Evolutionary conservation across 2,888 invertebrate species (phyloP).

Genomic region (Catocala fraxini): DNA sequence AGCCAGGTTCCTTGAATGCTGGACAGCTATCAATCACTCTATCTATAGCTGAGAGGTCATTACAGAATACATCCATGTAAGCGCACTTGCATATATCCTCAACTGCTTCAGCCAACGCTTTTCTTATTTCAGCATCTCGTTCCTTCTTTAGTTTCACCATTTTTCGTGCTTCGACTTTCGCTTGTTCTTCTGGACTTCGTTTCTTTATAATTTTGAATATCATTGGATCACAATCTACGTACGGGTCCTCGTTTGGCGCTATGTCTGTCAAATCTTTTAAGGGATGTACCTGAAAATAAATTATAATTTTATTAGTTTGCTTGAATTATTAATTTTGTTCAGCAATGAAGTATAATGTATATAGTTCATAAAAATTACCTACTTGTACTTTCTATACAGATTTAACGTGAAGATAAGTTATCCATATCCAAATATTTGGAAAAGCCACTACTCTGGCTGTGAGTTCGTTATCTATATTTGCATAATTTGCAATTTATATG

Average conservation of each 20-base stretch:
- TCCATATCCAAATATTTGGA: too few relatives aligned
- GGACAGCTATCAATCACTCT: constrained; percentile 80
- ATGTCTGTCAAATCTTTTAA: constrained; percentile 88
- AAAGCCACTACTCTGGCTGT: too few relatives aligned
- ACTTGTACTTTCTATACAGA: too few relatives aligned
- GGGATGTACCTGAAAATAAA: constrained; percentile 85
- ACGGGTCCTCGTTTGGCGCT: constrained; percentile 89
- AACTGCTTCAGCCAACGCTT: constrained; percentile 79
- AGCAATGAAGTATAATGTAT: too few relatives aligned
- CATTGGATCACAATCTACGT: constrained; percentile 90
- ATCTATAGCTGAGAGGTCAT: constrained; percentile 79
- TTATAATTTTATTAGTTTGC: neutral
- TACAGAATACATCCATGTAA: constrained; percentile 84
- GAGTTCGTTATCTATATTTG: too few relatives aligned
- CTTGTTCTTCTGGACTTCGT: constrained; percentile 84
- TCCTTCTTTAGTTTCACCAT: constrained; percentile 86
- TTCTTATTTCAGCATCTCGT: constrained; percentile 84
- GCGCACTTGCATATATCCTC: constrained; percentile 84
- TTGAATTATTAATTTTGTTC: too few relatives aligned
- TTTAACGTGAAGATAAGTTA: too few relatives aligned
- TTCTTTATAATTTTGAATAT: constrained; percentile 90
- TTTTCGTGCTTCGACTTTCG: constrained; percentile 85
- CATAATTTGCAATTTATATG: too few relatives aligned
- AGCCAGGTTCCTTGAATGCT: constrained; percentile 80
- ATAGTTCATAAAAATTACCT: too few relatives aligned